Conservation (phyloP, 2,113 vertebrate genomes). For the Chiloscyllium plagiosum region DNA sequence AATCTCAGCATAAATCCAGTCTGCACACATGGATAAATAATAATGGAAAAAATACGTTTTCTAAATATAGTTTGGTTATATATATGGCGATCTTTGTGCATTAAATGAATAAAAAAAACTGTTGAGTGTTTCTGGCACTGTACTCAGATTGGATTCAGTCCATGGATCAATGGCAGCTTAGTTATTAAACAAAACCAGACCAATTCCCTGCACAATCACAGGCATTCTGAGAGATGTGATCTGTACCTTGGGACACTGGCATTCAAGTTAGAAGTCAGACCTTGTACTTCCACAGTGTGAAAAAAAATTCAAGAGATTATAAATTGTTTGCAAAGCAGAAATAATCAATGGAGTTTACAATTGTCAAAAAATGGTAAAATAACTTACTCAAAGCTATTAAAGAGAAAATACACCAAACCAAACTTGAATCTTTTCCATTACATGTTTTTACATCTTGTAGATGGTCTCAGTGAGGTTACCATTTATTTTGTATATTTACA, state of each 20-base stretch:
- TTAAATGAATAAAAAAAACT: not conserved
- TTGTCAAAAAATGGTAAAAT: not conserved
- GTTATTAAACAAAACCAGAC: conserved; percentile 30
- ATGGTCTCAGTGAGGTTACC: too few species aligned
- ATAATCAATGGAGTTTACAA: not conserved
- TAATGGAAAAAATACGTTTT: not conserved
- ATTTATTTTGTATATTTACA: not conserved
- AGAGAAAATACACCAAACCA: too few species aligned
- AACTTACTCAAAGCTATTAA: not conserved
- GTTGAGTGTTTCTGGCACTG: conserved; percentile 14
- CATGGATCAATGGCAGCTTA: conserved; percentile 32
- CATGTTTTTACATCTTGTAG: not conserved
- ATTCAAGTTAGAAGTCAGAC: conserved; percentile 30
- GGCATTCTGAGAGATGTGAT: conserved; percentile 28
- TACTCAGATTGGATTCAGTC: conserved; percentile 16
- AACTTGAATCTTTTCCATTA: not conserved
- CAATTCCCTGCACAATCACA: conserved; percentile 28
- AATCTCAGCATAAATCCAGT: not conserved
- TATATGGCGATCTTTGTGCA: not conserved
- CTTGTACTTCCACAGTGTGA: not conserved
- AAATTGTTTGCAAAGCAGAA: too few species aligned
- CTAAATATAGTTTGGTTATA: not conserved
- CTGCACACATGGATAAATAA: too few species aligned
- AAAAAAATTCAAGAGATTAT: not conserved
- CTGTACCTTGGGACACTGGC: conserved; percentile 8